These are phyloP conservation scores for Cyprinodon variegatus DNA, from an alignment of 2,113 vertebrate genomes.

Conservation along the genomic window DNA sequence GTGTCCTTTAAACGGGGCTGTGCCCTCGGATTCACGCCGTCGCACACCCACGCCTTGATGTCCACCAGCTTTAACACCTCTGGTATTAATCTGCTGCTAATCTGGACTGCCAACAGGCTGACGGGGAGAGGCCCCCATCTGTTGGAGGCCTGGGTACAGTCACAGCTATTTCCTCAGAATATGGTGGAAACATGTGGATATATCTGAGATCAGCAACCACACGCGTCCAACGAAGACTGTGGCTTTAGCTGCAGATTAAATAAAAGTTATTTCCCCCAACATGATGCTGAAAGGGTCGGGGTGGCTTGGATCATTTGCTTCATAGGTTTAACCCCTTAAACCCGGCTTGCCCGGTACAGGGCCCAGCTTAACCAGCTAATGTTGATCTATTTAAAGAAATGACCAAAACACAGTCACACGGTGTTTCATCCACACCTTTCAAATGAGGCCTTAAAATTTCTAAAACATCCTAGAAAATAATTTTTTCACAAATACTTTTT, in stretches of 20 bases:
- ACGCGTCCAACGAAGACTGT: no score
- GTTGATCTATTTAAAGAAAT: no score
- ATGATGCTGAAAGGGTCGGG: neutral
- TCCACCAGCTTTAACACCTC: constrained; percentile 13
- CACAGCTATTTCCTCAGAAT: neutral
- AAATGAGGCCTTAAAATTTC: no score
- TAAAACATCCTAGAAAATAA: no score
- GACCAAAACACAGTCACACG: no score
- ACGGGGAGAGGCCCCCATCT: constrained; percentile 31
- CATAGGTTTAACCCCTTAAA: no score
- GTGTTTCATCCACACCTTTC: no score
- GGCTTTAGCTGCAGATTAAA: no score
- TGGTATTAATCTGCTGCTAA: constrained; percentile 10
- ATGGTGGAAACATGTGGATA: neutral
- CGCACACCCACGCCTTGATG: constrained; percentile 31
- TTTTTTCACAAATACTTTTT: no score
- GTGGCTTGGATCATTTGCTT: no score
- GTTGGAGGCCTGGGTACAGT: constrained; percentile 7
- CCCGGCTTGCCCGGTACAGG: no score
- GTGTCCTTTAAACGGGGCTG: constrained; percentile 40
- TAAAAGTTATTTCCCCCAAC: neutral
- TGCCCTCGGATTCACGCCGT: constrained; percentile 55
- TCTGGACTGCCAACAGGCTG: constrained; percentile 3
- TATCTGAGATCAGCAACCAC: neutral
- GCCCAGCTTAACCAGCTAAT: no score